These are phyloP conservation scores for Heliconius sara DNA, from an alignment of 2,888 invertebrate genomes.

Conservation along the genomic window DNA sequence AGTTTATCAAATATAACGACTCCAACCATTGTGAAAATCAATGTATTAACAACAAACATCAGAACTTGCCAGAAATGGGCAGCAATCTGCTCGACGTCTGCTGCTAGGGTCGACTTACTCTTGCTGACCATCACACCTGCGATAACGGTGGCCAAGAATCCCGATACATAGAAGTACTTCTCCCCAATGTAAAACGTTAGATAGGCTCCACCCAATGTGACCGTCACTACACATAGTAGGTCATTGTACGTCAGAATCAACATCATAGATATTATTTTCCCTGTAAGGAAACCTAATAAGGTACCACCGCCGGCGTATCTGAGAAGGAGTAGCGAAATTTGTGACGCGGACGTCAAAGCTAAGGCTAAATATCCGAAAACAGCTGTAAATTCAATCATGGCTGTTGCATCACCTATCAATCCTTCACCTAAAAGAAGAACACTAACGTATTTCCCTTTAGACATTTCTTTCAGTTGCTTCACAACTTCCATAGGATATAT, in stretches of 20 bases:
- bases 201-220: slow-evolving; percentile 70
- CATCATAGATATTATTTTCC: slow-evolving; percentile 64
- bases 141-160: slow-evolving; percentile 68
- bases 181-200: slow-evolving; percentile 75
- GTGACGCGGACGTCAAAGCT: slow-evolving; percentile 63
- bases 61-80: slow-evolving; percentile 69
- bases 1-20: slow-evolving; percentile 84
- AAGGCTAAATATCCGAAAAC: slow-evolving; percentile 67
- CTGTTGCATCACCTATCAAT: slow-evolving; percentile 71
- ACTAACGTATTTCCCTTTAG: slow-evolving; percentile 73
- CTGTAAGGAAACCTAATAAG: slow-evolving; percentile 70
- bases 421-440: slow-evolving; percentile 73
- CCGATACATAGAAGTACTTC: slow-evolving; percentile 75
- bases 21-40: slow-evolving; percentile 85
- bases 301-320: slow-evolving; percentile 72
- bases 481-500: slow-evolving; percentile 77
- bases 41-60: slow-evolving; percentile 76
- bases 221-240: slow-evolving; percentile 66
- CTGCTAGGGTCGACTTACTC: slow-evolving; percentile 68
- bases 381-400: slow-evolving; percentile 74
- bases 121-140: slow-evolving; percentile 71
- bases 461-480: slow-evolving; percentile 65
- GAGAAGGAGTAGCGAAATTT: slow-evolving; percentile 66
- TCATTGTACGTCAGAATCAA: slow-evolving; percentile 73
- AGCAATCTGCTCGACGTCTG: slow-evolving; percentile 71